A percentile compares a stretch with the other conserved stretches of the same genome.
Conservation (phyloP, 2,113 vertebrate genomes). For the Sinosuthora webbiana region DNA sequence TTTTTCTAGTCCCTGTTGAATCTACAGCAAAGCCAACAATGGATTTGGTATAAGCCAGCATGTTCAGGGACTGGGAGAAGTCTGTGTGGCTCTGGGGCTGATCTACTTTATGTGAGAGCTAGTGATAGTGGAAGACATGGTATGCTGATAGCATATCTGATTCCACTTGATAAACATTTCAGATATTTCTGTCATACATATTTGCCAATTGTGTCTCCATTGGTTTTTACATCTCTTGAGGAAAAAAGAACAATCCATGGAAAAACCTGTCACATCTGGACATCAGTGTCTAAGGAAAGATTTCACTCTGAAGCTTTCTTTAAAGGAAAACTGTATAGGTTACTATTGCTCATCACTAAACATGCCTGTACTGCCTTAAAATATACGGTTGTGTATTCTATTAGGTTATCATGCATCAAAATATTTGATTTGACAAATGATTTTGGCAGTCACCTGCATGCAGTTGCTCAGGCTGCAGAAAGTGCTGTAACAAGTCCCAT, state of each 20-base stretch:
- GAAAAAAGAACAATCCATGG: background rate
- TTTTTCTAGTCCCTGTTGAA: background rate
- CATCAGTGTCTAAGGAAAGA: background rate
- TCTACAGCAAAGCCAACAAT: background rate
- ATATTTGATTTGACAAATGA: background rate
- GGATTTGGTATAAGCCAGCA: background rate
- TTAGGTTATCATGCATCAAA: background rate
- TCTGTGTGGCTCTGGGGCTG: background rate
- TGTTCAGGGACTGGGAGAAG: rapidly evolving
- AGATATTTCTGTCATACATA: background rate
- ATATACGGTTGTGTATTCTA: background rate
- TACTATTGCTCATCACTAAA: background rate
- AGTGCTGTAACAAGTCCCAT: background rate
- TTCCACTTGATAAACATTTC: background rate
- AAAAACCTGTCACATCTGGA: background rate
- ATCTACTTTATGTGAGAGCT: background rate
- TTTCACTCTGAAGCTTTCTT: background rate
- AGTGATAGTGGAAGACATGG: background rate
- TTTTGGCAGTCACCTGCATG: background rate
- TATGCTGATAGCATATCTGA: background rate
- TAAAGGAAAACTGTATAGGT: background rate
- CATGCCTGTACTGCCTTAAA: background rate
- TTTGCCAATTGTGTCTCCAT: background rate
- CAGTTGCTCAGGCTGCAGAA: background rate
- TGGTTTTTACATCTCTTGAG: background rate